Conservation (phyloP, 2,113 vertebrate species). For the Catharus minimus region DNA sequence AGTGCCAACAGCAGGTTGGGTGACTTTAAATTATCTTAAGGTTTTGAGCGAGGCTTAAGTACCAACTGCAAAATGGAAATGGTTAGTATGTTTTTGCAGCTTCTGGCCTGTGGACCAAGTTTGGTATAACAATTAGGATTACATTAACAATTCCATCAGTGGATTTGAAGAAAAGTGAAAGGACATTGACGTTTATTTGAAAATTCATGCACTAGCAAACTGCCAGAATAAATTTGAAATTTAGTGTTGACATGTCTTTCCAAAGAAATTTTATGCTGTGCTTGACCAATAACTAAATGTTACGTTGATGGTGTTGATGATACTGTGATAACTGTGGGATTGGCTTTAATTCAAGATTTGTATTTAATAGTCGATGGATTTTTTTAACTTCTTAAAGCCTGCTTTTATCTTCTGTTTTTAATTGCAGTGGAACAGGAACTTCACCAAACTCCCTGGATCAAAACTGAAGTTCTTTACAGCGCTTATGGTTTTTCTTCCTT, state of each 20-base stretch:
- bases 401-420: not conserved
- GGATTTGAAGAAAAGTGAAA: not conserved
- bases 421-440: not conserved
- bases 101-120: not conserved
- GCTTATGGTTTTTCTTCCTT: not conserved
- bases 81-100: not conserved
- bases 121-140: not conserved
- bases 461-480: not conserved
- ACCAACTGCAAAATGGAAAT: not conserved
- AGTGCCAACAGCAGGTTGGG: not conserved
- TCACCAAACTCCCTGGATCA: not conserved
- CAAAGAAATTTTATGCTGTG: not conserved
- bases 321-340: not conserved
- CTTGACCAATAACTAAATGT: not conserved
- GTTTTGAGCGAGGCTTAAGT: not conserved
- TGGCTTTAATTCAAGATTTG: not conserved
- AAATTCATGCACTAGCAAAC: not conserved
- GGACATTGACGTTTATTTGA: not conserved
- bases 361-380: not conserved
- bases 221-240: not conserved
- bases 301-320: not conserved
- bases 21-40: not conserved
- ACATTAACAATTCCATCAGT: not conserved
- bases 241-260: not conserved
- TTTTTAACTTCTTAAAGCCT: not conserved